Base-by-base conservation (phyloP, 2,888 invertebrate species). In the Odontocerum albicorne region DNA sequence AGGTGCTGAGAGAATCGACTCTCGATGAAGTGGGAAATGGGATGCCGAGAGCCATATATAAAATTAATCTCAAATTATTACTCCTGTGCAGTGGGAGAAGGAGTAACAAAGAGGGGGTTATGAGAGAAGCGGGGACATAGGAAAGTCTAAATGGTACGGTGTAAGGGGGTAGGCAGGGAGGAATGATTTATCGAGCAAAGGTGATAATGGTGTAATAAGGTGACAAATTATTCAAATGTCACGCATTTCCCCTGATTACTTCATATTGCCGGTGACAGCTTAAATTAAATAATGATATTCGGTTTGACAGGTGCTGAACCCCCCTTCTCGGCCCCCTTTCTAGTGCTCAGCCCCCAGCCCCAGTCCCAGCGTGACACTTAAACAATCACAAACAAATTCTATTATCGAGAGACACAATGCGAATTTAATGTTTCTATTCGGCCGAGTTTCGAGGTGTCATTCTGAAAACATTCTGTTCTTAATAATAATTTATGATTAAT, bases 11-110 rank as follows among this genome's bases (percentile, higher is more conserved):
- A 8, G 15, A 1, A 13, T 10, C 42, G 21, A 27, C 16, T 42
- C 42, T 16, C 27, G 17, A 10, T 2, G 44, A 17, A n/a, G 8
- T 3, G 4, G 31, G 6, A 17, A 12, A 31, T 15, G 31, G 31
- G 16, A 31, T 10, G 42, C 22, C 2, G 32, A 16, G 6, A 42
- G 36, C 50, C 50, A 50, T 43, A 50, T 35, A 50, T 42, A 50
- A 50, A 50, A 50, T 43, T 50, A 50, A 50, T 50, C 35, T 43
- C 35, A 40, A 50, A 50, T 50, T 42, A 38, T 43, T 12, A 32
- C 8, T 15, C 6, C 13, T 13, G 22, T 13, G 38, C 20, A 16
- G 17, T n/a, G 15, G 27, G n/a, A 21, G 32, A 15, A 10, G 10
- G n/a, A 15, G 20, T 10, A 20, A n/a, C 13, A 20, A n/a, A 21